Conservation (phyloP, 2,113 vertebrate species). For the Ptilorrhoa leucosticta region DNA sequence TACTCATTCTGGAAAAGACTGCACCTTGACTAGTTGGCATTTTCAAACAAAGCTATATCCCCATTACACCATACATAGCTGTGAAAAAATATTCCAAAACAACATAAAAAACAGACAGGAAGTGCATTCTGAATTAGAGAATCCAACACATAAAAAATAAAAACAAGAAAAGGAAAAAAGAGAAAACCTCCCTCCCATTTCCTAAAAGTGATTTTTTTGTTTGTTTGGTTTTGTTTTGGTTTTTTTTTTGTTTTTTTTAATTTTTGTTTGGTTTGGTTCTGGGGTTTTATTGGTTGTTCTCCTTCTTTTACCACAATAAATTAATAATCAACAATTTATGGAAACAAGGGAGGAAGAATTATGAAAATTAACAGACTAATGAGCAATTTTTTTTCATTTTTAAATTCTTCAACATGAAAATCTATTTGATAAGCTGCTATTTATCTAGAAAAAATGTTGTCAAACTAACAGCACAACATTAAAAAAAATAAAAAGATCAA, state of each 20-base stretch:
- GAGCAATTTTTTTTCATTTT: not conserved
- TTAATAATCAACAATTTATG: not conserved
- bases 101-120: not conserved
- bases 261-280: not conserved
- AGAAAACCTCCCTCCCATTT: rapidly evolving
- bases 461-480: not conserved
- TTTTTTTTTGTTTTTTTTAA: not conserved
- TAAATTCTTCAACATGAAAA: not conserved
- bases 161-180: not conserved
- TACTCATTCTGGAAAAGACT: not conserved
- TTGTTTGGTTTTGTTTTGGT: not conserved
- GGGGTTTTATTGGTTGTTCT: not conserved
- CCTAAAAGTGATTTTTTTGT: not conserved
- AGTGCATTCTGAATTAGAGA: not conserved
- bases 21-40: not conserved
- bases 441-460: not conserved
- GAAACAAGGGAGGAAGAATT: not conserved
- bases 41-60: not conserved
- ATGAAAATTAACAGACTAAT: not conserved
- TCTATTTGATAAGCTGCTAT: not conserved
- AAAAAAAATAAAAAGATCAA: not conserved
- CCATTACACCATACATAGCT: not conserved
- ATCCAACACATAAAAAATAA: not conserved
- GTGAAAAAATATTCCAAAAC: not conserved
- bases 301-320: not conserved